phyloP scores from a whole-genome alignment of 2,797 vertebrate species.

The Scarus forsteni region DNA sequence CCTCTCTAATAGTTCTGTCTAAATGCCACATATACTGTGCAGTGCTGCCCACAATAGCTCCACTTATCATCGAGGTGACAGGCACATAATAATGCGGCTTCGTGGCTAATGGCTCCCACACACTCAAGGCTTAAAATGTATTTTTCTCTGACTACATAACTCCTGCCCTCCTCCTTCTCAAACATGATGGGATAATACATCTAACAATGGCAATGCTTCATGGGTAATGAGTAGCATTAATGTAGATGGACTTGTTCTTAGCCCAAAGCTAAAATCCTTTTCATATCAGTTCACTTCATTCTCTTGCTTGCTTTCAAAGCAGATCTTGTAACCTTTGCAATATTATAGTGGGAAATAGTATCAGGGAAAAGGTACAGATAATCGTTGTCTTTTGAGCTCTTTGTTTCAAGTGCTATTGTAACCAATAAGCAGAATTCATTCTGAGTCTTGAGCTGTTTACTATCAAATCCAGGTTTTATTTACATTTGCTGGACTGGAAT shows the following conservation, averaged over 20 bases:
- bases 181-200: slow-evolving; percentile 59
- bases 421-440: too few species aligned
- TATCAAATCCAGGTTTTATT: too few species aligned
- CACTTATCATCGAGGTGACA: slow-evolving; percentile 77
- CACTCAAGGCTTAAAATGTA: slow-evolving; percentile 71
- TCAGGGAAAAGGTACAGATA: background rate
- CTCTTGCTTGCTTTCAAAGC: slow-evolving; percentile 15
- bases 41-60: slow-evolving; percentile 64
- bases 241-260: slow-evolving; percentile 37
- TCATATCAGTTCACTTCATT: slow-evolving; percentile 1
- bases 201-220: slow-evolving; percentile 58
- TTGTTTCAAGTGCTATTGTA: too few species aligned
- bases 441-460: too few species aligned
- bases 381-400: too few species aligned
- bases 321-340: background rate
- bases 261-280: slow-evolving; percentile 25
- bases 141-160: slow-evolving; percentile 61
- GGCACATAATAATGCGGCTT: slow-evolving; percentile 75
- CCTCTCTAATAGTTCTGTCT: slow-evolving; percentile 50
- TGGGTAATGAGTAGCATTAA: slow-evolving; percentile 41
- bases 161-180: slow-evolving; percentile 52
- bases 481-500: too few species aligned
- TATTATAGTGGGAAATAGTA: background rate
- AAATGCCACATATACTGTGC: slow-evolving; percentile 56
- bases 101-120: slow-evolving; percentile 76